Evolutionary conservation across 1,140 invertebrate genomes (phyloP).

Genomic region (Thaumatotibia leucotreta): DNA sequence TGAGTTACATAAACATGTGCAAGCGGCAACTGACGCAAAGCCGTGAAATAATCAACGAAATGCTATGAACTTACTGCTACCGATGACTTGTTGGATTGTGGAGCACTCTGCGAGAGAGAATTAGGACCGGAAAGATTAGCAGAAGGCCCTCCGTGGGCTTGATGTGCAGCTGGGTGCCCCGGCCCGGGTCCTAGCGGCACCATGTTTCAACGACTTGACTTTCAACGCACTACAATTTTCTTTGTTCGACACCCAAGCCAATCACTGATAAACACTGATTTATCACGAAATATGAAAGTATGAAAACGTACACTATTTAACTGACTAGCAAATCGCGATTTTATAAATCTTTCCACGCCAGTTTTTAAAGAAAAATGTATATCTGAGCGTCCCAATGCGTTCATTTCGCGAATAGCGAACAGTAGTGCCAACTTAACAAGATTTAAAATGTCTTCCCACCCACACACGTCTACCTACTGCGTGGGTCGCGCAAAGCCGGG

Average conservation of each 20-base stretch:
- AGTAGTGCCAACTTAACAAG: slow-evolving; percentile 55
- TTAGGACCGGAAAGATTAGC: slow-evolving; percentile 76
- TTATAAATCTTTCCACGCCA: slow-evolving; percentile 60
- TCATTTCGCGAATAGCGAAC: slow-evolving; percentile 69
- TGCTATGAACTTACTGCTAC: slow-evolving; percentile 61
- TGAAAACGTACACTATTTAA: slow-evolving; percentile 36
- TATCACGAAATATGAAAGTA: slow-evolving; percentile 46
- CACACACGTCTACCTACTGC: slow-evolving; percentile 15
- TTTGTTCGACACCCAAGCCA: slow-evolving; percentile 69
- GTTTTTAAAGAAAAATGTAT: slow-evolving; percentile 73
- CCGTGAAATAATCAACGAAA: slow-evolving; percentile 38
- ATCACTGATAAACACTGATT: slow-evolving; percentile 61
- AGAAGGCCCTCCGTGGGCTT: slow-evolving; percentile 74
- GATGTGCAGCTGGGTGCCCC: slow-evolving; percentile 72
- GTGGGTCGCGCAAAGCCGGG: slow-evolving; percentile 1
- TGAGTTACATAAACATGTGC: slow-evolving; percentile 75
- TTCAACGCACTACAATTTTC: slow-evolving; percentile 63
- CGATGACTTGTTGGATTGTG: slow-evolving; percentile 77
- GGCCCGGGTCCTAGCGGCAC: slow-evolving; percentile 76
- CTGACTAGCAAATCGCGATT: slow-evolving; percentile 46
- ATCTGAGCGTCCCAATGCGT: slow-evolving; percentile 71
- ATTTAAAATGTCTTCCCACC: slow-evolving; percentile 41
- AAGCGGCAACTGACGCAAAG: slow-evolving; percentile 62
- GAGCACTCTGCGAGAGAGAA: slow-evolving; percentile 73
- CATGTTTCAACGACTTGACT: slow-evolving; percentile 64